These are phyloP conservation scores for Sitophilus oryzae DNA, from an alignment of 1,140 invertebrate species.

Conservation along the genomic window DNA sequence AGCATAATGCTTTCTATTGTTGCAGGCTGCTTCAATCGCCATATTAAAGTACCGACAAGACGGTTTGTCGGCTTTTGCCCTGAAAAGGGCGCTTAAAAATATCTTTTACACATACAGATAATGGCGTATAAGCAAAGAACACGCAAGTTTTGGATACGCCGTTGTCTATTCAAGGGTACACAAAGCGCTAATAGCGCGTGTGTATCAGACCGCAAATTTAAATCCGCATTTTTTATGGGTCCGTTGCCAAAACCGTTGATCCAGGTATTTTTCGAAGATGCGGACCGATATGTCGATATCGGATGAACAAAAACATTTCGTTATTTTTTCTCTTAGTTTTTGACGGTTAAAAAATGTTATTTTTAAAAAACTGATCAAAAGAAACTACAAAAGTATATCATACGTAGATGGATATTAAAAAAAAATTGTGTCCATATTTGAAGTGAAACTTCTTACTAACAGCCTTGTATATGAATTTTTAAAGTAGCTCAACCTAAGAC, in stretches of 20 bases:
- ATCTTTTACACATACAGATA: slow-evolving; percentile 6
- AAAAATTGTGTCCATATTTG: too few relatives aligned
- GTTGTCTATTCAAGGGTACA: neutral
- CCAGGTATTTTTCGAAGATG: too few relatives aligned
- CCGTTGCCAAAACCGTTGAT: neutral
- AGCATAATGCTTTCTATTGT: neutral
- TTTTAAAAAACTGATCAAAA: too few relatives aligned
- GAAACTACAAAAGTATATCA: too few relatives aligned
- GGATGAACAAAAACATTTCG: too few relatives aligned
- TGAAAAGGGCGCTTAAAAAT: slow-evolving; percentile 5
- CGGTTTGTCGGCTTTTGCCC: neutral
- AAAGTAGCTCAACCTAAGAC: too few relatives aligned
- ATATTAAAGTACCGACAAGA: slow-evolving; percentile 1
- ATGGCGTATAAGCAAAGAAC: neutral
- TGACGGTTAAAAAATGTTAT: too few relatives aligned
- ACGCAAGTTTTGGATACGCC: neutral
- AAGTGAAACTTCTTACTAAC: too few relatives aligned
- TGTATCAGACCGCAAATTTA: slow-evolving; percentile 24
- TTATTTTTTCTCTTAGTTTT: too few relatives aligned
- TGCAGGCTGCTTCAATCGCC: neutral
- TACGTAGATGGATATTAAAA: too few relatives aligned
- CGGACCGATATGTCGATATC: too few relatives aligned
- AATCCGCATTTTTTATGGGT: slow-evolving; percentile 17
- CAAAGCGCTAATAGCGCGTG: slow-evolving; percentile 1
- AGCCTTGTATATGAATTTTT: too few relatives aligned